Base-by-base conservation (phyloP, 2,888 invertebrate species). In the Limenitis camilla region DNA sequence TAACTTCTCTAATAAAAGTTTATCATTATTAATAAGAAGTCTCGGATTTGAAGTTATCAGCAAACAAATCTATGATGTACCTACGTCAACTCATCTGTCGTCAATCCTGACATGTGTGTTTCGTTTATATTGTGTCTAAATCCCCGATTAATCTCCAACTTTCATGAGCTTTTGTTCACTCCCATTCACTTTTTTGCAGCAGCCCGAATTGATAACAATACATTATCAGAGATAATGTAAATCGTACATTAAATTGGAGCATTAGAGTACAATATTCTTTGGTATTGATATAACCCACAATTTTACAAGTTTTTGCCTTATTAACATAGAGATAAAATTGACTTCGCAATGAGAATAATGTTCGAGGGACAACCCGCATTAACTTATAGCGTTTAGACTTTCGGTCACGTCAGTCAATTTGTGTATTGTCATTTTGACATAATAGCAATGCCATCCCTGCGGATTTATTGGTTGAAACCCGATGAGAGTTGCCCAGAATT, bases 361-460 rank as follows among this genome's bases (percentile, higher is more conserved):
- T 40, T 41, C 40, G 49, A 58, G 61, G 58, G 62, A 64, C 62
- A 60, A 57, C 61, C 63, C 64, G 74, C 71, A 79, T 84, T 82
- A 84, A 81, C 83, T 85, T 82, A 66, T 78, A 71, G 70, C 82
- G 82, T 84, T 84, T 81, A 81, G 81, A 74, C 73, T 84, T 78
- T 84, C 78, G 83, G 82, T 77, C 81, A 78, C 78, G 84, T 86
- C 86, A 85, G 84, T 86, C 86, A 85, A 87, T 86, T 83, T 80
- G 79, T 83, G 80, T 84, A 85, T 87, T 86, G 84, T 87, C 81
- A 85, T 81, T 80, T 78, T 78, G 81, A 83, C 81, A 87, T 85
- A 86, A 86, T 86, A 86, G 86, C 72, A 63, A 69, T 78, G 72
- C 79, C 83, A 85, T 84, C 84, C 81, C 79, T 71, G 74, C 70